phyloP scores from a whole-genome alignment of 2,888 invertebrate genomes.

The Chelonus formosanus region DNA sequence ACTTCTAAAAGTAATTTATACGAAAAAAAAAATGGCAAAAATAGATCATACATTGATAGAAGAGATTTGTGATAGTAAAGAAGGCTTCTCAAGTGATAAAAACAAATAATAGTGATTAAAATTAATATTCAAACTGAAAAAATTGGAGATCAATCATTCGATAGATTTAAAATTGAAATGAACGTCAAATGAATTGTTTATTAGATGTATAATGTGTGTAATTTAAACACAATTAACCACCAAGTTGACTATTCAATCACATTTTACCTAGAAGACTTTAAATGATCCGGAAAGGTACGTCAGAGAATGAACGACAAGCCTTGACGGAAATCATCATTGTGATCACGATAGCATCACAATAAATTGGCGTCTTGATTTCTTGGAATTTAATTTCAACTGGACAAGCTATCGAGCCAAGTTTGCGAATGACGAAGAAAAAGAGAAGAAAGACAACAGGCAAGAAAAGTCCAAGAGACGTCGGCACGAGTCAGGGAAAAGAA shows the following conservation, averaged over 20 bases:
- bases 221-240: constrained; percentile 2
- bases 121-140: no score
- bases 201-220: not conserved
- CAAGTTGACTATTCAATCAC: not conserved
- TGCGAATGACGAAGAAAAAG: not conserved
- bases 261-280: constrained; percentile 4
- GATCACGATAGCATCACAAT: constrained; percentile 19
- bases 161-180: no score
- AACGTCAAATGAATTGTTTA: no score
- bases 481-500: constrained; percentile 21
- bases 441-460: constrained; percentile 9
- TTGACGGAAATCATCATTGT: constrained; percentile 28
- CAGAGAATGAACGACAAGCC: constrained; percentile 5
- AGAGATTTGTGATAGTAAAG: no score
- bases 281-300: constrained; percentile 23
- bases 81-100: no score
- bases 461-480: constrained; percentile 10
- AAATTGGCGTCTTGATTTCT: constrained; percentile 8
- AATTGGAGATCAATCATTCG: no score
- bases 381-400: constrained; percentile 10
- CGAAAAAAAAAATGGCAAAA: no score
- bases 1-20: no score
- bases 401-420: not conserved
- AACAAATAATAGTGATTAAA: no score
- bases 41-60: no score